Evolutionary conservation across 2,113 vertebrate genomes (phyloP).

Genomic region (Pao palembangensis): DNA sequence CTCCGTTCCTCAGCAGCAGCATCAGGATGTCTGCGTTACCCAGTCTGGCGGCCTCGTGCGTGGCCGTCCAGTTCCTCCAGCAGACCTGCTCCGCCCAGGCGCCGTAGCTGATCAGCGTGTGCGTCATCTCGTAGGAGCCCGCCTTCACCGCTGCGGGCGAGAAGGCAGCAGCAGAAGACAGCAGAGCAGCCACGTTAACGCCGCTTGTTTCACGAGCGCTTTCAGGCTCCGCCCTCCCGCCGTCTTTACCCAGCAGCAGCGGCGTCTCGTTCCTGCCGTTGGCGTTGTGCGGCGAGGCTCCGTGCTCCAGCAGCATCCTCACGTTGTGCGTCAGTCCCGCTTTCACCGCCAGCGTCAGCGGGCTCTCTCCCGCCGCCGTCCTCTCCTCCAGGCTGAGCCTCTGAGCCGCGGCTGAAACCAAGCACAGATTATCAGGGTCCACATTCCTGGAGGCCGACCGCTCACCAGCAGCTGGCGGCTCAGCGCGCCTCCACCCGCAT

Average conservation of each 20-base stretch:
- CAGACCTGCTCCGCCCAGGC: constrained; percentile 76
- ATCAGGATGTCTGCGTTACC: constrained; percentile 73
- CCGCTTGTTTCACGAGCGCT: too few species aligned
- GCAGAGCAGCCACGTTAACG: not conserved
- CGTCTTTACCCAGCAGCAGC: constrained; percentile 79
- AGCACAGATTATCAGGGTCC: constrained; percentile 1
- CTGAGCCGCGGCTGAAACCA: constrained; percentile 63
- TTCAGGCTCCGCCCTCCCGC: not conserved
- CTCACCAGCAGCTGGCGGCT: constrained; percentile 10
- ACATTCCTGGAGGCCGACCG: not conserved
- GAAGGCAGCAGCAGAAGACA: not conserved
- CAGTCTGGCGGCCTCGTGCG: constrained; percentile 82
- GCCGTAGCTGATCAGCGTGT: constrained; percentile 72
- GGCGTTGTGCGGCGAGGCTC: constrained; percentile 74
- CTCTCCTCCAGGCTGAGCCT: constrained; percentile 78
- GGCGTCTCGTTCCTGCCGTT: constrained; percentile 81
- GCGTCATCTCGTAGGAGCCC: constrained; percentile 71
- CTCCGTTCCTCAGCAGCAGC: constrained; percentile 77
- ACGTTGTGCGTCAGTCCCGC: constrained; percentile 74
- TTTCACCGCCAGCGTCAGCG: constrained; percentile 79
- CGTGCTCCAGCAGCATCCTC: constrained; percentile 73
- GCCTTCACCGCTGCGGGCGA: constrained; percentile 69
- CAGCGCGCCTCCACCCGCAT: not conserved
- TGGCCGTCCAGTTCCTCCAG: constrained; percentile 77
- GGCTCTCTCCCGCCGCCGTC: constrained; percentile 81